Evolutionary conservation across 2,888 invertebrate species (phyloP).

Genomic region (Heliconius ismenius): DNA sequence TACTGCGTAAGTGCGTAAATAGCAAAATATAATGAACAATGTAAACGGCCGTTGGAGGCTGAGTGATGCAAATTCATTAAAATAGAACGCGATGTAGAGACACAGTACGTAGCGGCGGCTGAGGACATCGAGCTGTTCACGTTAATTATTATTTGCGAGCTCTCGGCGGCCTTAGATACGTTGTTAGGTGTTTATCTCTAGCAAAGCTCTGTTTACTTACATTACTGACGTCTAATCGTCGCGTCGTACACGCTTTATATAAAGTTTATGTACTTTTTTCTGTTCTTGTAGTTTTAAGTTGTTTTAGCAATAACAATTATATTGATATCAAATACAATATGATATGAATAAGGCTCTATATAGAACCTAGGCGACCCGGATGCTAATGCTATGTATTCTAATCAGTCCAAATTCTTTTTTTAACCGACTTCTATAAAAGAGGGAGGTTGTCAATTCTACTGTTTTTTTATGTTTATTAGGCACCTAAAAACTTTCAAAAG

Average conservation of each 20-base stretch:
- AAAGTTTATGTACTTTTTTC: background rate
- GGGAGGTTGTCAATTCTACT: too few species aligned
- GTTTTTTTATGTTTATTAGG: too few species aligned
- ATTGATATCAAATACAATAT: too few species aligned
- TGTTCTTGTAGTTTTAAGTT: background rate
- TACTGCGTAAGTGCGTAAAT: background rate
- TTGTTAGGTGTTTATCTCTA: background rate
- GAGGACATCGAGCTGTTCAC: constrained; percentile 18
- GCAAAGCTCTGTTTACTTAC: constrained; percentile 14
- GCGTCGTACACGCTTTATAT: background rate
- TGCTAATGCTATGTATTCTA: too few species aligned
- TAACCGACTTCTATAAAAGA: too few species aligned
- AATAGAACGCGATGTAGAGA: constrained; percentile 19
- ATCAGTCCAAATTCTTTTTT: too few species aligned
- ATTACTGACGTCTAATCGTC: too few species aligned
- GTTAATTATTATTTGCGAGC: constrained; percentile 26
- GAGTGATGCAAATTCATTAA: constrained; percentile 38
- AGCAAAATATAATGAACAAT: constrained; percentile 25
- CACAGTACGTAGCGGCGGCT: background rate
- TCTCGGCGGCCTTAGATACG: background rate
- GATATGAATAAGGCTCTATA: too few species aligned
- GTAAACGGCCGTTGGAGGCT: constrained; percentile 15
- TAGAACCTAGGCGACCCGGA: too few species aligned
- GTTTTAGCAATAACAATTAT: background rate
- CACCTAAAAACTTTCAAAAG: too few species aligned